A percentile compares a stretch with the other conserved stretches of the same genome.
Evolutionary conservation across 2,888 invertebrate species (phyloP).

Genomic region (Drosophila niveifrons): DNA sequence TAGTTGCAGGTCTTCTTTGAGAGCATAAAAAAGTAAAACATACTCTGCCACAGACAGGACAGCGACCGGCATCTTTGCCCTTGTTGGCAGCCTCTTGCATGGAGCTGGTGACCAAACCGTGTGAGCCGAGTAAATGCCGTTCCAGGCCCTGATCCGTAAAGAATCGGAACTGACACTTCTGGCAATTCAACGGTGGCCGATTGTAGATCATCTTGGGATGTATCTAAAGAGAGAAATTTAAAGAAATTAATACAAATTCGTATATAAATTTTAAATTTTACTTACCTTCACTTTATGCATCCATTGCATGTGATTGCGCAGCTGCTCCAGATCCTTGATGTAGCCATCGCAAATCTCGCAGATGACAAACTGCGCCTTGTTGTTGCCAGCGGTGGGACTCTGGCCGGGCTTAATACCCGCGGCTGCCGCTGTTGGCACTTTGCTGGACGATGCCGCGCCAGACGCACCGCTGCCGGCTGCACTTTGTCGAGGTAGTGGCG

Average conservation of each 20-base stretch:
- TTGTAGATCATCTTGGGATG: constrained; percentile 98
- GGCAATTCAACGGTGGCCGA: constrained; percentile 96
- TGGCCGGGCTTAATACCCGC: constrained; percentile 86
- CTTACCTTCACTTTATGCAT: constrained; percentile 95
- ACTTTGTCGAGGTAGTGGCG: constrained; percentile 92
- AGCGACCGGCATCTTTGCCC: constrained; percentile 96
- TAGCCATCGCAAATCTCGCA: constrained; percentile 99
- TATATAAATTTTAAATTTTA: neutral
- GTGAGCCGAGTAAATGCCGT: constrained; percentile 96
- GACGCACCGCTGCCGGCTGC: constrained; percentile 87
- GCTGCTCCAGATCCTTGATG: constrained; percentile 96
- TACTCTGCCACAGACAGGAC: constrained; percentile 97
- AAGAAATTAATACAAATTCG: neutral
- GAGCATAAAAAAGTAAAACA: constrained; percentile 72
- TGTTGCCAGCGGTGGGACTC: constrained; percentile 85
- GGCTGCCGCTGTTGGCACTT: constrained; percentile 72
- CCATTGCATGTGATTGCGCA: constrained; percentile 98
- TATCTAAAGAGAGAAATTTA: constrained; percentile 86
- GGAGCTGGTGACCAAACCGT: constrained; percentile 97
- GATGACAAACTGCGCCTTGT: constrained; percentile 94
- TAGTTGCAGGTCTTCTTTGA: neutral
- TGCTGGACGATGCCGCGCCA: constrained; percentile 84
- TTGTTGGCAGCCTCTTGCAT: constrained; percentile 98
- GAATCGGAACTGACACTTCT: constrained; percentile 98
- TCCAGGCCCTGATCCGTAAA: constrained; percentile 99